Conservation (phyloP, 2,113 vertebrate species). For the Melanerpes aurifrons region DNA sequence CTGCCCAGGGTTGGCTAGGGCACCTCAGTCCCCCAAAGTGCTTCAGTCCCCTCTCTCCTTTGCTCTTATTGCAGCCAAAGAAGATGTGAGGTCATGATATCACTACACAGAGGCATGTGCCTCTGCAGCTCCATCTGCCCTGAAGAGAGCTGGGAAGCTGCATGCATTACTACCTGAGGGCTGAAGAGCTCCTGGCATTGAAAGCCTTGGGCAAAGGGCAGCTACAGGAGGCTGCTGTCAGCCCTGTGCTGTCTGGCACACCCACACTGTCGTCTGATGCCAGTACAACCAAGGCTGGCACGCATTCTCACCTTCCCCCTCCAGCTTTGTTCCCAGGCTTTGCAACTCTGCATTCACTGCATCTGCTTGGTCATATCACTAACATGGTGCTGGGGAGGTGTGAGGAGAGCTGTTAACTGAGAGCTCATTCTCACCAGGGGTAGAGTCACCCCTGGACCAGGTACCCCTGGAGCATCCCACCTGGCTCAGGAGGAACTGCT, state of each 20-base stretch:
- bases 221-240: neutral
- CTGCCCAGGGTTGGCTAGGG: neutral
- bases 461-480: neutral
- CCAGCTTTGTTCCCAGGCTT: neutral
- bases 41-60: neutral
- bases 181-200: fast-evolving
- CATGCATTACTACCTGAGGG: neutral
- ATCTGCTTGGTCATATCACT: fast-evolving
- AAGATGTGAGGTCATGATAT: neutral
- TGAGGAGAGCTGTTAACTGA: fast-evolving
- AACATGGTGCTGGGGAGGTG: neutral
- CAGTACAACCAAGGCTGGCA: neutral
- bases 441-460: neutral
- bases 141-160: neutral
- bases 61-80: neutral
- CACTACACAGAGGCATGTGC: fast-evolving
- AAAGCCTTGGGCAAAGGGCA: conserved; percentile 24
- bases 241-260: neutral
- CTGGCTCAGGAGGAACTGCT: neutral
- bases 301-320: neutral
- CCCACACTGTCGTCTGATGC: neutral
- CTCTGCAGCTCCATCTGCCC: neutral
- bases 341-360: neutral
- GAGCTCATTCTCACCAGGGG: neutral
- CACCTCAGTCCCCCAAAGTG: neutral